These are phyloP conservation scores for Cephalopholis sonnerati DNA, from an alignment of 2,113 vertebrate genomes.

Conservation along the genomic window DNA sequence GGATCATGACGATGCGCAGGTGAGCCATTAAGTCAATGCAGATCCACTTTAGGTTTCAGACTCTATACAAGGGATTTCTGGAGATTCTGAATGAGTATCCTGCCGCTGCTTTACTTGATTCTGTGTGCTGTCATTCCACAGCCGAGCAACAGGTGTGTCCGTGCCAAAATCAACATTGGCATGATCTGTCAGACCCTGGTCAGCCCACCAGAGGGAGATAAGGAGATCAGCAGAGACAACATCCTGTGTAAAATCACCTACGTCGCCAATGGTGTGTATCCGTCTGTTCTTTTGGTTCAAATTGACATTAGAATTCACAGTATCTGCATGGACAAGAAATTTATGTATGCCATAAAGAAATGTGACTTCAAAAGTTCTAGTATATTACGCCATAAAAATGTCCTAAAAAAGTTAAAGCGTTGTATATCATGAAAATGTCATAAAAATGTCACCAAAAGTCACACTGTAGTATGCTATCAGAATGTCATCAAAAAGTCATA, in stretches of 20 bases:
- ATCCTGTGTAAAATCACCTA: slow-evolving; percentile 98
- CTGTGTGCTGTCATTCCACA: slow-evolving; percentile 55
- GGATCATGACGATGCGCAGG: slow-evolving; percentile 94
- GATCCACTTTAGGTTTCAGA: background rate
- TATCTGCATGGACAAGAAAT: no score
- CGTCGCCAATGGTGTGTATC: slow-evolving; percentile 94
- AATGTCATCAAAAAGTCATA: no score
- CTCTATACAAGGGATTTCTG: background rate
- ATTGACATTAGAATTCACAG: background rate
- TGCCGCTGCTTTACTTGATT: background rate
- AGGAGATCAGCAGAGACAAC: slow-evolving; percentile 96
- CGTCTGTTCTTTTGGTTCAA: background rate
- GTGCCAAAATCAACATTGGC: slow-evolving; percentile 98
- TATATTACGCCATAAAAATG: no score
- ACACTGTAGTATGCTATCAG: no score
- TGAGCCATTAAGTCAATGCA: slow-evolving; percentile 73
- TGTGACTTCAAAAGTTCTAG: no score
- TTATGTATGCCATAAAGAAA: no score
- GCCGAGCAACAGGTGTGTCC: slow-evolving; percentile 93
- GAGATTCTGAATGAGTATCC: background rate
- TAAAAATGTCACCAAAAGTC: no score
- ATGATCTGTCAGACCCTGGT: slow-evolving; percentile 98
- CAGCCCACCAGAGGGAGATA: slow-evolving; percentile 96
- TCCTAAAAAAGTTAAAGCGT: no score
- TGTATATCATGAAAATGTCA: no score